phyloP scores from a whole-genome alignment of 2,113 vertebrate genomes.

The Poecile atricapillus region DNA sequence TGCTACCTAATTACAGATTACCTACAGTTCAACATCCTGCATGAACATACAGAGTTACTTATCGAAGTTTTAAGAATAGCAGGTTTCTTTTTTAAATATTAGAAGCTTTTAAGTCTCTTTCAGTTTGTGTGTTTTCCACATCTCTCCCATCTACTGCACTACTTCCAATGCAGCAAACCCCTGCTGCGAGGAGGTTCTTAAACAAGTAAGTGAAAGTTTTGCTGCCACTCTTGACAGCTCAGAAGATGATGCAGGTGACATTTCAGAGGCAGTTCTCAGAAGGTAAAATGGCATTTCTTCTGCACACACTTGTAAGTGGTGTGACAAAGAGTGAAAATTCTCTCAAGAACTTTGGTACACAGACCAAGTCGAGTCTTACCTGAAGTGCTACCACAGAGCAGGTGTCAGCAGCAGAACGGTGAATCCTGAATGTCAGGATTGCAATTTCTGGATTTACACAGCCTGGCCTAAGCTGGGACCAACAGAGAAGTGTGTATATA shows the following conservation, averaged over 20 bases:
- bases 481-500: no score
- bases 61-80: background rate
- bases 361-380: background rate
- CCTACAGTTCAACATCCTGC: background rate
- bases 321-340: background rate
- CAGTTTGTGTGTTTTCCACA: background rate
- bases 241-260: slow-evolving; percentile 24
- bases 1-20: background rate
- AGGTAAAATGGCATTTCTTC: background rate
- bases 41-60: background rate
- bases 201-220: background rate
- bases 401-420: rapidly evolving
- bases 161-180: background rate
- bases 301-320: background rate
- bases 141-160: background rate
- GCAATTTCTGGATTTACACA: background rate
- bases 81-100: background rate
- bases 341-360: background rate
- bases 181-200: background rate
- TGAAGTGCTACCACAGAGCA: background rate
- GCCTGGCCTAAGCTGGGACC: background rate
- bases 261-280: background rate
- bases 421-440: background rate
- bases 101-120: background rate
- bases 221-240: background rate